phyloP scores from a whole-genome alignment of 2,888 invertebrate species.

The Sympetrum striolatum region DNA sequence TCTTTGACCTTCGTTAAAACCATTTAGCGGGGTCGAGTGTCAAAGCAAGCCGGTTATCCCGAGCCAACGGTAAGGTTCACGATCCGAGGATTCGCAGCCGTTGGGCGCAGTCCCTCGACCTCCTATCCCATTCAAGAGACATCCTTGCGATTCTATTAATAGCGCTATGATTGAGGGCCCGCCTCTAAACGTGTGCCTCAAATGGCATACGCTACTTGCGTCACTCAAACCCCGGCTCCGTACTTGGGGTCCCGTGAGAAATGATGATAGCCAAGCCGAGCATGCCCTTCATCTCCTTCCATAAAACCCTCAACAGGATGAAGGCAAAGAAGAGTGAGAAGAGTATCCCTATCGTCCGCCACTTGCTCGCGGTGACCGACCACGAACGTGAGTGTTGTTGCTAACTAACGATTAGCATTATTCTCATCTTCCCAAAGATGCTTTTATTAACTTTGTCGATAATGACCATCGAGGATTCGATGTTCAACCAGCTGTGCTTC shows the following conservation, averaged over 20 bases:
- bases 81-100: not conserved
- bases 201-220: conserved; percentile 1
- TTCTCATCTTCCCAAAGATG: no score
- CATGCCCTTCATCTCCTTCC: not conserved
- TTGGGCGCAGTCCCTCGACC: conserved; percentile 9
- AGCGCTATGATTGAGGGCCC: conserved; percentile 16
- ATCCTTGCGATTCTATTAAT: conserved; percentile 35
- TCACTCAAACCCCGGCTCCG: not conserved
- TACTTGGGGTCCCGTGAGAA: not conserved
- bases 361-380: no score
- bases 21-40: not conserved
- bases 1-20: not conserved
- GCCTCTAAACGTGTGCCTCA: conserved; percentile 17
- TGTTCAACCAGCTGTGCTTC: no score
- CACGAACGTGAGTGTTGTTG: no score
- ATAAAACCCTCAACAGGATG: not conserved
- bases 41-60: not conserved
- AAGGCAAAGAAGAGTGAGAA: no score
- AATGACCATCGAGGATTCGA: no score
- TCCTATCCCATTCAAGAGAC: conserved; percentile 23
- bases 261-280: not conserved
- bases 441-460: no score
- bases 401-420: no score
- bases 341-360: no score
- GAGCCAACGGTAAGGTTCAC: not conserved